Conservation (phyloP, 2,113 vertebrate species). For the Rhinichthys klamathensis region DNA sequence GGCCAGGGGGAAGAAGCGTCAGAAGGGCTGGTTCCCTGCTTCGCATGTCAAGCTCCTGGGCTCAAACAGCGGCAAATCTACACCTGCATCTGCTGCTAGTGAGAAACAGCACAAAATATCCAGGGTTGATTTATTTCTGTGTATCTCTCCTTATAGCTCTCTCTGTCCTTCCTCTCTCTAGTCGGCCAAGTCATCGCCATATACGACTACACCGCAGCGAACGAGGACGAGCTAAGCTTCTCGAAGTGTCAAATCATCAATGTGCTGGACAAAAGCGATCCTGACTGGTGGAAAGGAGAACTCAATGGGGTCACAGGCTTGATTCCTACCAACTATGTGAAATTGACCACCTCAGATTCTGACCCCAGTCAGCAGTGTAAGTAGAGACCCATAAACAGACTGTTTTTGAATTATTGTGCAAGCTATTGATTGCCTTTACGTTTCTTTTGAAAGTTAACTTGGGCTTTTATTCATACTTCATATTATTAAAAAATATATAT, state of each 20-base stretch:
- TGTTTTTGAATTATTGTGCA: not conserved
- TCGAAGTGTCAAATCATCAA: constrained; percentile 90
- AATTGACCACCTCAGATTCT: constrained; percentile 86
- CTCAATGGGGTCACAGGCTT: constrained; percentile 85
- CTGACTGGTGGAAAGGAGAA: constrained; percentile 98
- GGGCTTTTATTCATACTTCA: not conserved
- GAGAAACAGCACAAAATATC: constrained; percentile 28
- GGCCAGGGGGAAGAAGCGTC: constrained; percentile 95
- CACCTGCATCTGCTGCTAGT: constrained; percentile 86
- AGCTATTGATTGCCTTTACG: not conserved
- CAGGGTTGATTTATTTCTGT: not conserved
- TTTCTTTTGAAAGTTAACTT: not conserved
- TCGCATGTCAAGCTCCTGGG: constrained; percentile 90
- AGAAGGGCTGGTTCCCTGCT: constrained; percentile 96
- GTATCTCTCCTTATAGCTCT: not conserved
- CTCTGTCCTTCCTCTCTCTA: constrained; percentile 50
- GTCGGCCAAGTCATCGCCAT: constrained; percentile 94
- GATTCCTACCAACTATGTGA: constrained; percentile 94
- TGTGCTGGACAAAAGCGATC: constrained; percentile 87
- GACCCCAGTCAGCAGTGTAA: constrained; percentile 97
- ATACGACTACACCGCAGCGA: constrained; percentile 91
- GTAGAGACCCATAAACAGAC: constrained; percentile 62
- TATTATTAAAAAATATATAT: not conserved
- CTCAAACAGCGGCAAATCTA: constrained; percentile 86
- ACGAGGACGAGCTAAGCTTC: constrained; percentile 92